Evolutionary conservation across 2,888 invertebrate species (phyloP), one percentile per base, ranked within the genome.

Genomic region (Bibio marci): DNA sequence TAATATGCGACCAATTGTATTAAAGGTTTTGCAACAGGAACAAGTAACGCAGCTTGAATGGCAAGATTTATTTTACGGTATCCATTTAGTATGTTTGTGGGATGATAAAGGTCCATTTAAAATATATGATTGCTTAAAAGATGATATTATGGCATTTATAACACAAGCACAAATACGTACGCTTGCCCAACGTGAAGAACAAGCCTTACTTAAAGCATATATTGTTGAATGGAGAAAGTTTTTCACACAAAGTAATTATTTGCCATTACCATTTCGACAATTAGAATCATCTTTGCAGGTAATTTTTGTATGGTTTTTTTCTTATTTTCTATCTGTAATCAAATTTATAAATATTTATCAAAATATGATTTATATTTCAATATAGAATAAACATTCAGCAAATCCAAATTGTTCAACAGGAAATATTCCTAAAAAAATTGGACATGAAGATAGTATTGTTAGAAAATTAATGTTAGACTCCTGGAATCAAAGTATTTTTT

Each of bases 141-240:
- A 85, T 53, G 91, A 94, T 58, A 91, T 95, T 45, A 78, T 87
- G 54, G 82, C 87, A 56, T 95, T 92, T 59, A 94, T 95, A 48
- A 82, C 82, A 55, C 82, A 90, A 58, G 92, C 92, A 25, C 91
- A 92, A 59, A 74, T 73, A 52, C 70, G 88, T 50, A 94, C 98
- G 2, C 66, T 91, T 46, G 79, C 85, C 1, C 87, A 94, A 55
- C 74, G 86, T 45, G 94, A 95, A 55, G 95, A 97, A 52, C 91
- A 94, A 57, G 90, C 92, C 1, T 69, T 98, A 28, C 67, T 98
- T 7, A 91, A 90, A 61, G 87, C 94, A 1, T 99, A 99, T 59
- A 97, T 97, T 50, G 76, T 81, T 6, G 97, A 98, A 64, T 99
- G 98, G 98, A 75, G 90, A 37, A 92, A 91, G 57, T 98, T 95